Conservation (phyloP, 2,888 invertebrate genomes). For the Lasioglossum leucozonium region DNA sequence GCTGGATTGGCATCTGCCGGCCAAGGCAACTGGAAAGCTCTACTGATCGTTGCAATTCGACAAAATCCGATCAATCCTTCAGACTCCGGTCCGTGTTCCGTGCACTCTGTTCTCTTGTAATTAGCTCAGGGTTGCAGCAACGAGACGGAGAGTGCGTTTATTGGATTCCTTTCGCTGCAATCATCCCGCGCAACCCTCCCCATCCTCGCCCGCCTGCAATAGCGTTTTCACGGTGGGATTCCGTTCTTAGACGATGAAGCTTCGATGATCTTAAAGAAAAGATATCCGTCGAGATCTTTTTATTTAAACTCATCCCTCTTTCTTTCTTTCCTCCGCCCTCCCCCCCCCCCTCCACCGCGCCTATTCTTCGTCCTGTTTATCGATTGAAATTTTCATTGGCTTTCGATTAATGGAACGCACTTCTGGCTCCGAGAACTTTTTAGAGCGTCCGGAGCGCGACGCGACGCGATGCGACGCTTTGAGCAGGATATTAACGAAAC, state of each 20-base stretch:
- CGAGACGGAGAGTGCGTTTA: slow-evolving; percentile 42
- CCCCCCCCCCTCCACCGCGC: too few species aligned
- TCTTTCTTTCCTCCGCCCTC: background rate
- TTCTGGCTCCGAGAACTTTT: slow-evolving; percentile 5
- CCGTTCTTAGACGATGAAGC: background rate
- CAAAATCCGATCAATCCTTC: slow-evolving; percentile 44
- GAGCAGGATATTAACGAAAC: slow-evolving; percentile 36
- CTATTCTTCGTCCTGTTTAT: slow-evolving; percentile 10
- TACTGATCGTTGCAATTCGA: background rate
- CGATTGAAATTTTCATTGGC: slow-evolving; percentile 36
- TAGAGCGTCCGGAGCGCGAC: background rate
- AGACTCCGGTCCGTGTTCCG: background rate
- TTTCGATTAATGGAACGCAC: slow-evolving; percentile 40
- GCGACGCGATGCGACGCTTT: too few species aligned
- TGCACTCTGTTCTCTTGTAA: slow-evolving; percentile 30
- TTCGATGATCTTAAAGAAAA: slow-evolving; percentile 24
- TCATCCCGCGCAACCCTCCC: slow-evolving; percentile 3
- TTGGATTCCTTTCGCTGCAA: slow-evolving; percentile 52
- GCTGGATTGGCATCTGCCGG: slow-evolving; percentile 24
- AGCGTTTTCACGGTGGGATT: slow-evolving; percentile 11
- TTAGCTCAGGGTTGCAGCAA: slow-evolving; percentile 35
- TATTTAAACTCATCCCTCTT: background rate
- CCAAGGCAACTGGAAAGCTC: slow-evolving; percentile 19
- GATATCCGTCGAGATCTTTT: background rate
- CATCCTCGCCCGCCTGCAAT: background rate